phyloP scores from a whole-genome alignment of 2,113 vertebrate species.

The Larimichthys crocea region DNA sequence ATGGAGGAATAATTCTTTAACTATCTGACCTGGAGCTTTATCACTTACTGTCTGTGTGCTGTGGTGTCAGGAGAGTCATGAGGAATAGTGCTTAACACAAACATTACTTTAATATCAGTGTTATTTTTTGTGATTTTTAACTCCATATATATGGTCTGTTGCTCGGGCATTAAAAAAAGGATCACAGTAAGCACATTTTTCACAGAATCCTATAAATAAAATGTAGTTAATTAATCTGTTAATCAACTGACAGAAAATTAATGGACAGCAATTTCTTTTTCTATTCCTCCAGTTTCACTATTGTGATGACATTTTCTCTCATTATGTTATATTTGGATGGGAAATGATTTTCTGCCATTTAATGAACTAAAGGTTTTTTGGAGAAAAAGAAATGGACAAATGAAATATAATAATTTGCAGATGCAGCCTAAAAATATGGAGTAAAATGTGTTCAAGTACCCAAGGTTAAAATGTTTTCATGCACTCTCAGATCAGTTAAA shows the following conservation, averaged over 20 bases:
- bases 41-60: not conserved
- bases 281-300: not conserved
- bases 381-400: not conserved
- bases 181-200: not conserved
- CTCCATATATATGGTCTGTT: no score
- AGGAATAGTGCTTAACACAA: not conserved
- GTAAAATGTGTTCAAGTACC: not conserved
- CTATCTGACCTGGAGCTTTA: not conserved
- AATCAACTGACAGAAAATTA: not conserved
- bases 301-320: not conserved
- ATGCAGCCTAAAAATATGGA: not conserved
- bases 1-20: constrained; percentile 29
- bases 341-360: not conserved
- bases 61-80: not conserved
- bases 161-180: no score
- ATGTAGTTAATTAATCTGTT: not conserved
- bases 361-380: not conserved
- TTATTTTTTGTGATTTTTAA: not conserved
- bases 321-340: not conserved
- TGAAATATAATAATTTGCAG: not conserved
- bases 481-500: not conserved
- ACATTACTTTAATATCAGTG: not conserved
- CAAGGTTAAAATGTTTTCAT: not conserved
- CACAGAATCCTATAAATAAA: no score
- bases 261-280: not conserved